These are phyloP conservation scores for Apamea anceps DNA, from an alignment of 2,888 invertebrate genomes.

Conservation along the genomic window DNA sequence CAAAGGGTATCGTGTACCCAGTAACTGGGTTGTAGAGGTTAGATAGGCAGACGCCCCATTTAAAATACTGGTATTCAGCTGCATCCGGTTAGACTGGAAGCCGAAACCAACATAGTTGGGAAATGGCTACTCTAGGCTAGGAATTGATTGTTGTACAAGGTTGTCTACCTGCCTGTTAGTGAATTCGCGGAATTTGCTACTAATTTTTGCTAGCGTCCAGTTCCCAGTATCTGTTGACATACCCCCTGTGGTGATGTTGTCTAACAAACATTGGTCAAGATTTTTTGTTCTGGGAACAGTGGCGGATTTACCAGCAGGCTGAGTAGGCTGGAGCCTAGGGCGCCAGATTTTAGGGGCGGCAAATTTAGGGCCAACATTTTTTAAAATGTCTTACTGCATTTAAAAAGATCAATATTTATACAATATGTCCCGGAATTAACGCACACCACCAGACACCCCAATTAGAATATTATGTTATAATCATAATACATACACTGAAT, in stretches of 20 bases:
- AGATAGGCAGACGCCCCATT: background rate
- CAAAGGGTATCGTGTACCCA: background rate
- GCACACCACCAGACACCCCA: too few relatives aligned
- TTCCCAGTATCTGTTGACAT: conserved; percentile 3
- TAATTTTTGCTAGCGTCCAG: background rate
- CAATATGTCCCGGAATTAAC: too few relatives aligned
- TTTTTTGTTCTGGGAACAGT: conserved; percentile 4
- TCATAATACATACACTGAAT: too few relatives aligned
- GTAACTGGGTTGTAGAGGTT: background rate
- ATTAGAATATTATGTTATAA: too few relatives aligned
- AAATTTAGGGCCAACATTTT: too few relatives aligned
- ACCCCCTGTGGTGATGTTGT: background rate
- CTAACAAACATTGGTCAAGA: conserved; percentile 5
- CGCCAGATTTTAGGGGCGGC: too few relatives aligned
- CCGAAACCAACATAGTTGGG: background rate
- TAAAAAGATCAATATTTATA: too few relatives aligned
- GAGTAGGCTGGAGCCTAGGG: too few relatives aligned
- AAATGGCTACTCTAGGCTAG: background rate
- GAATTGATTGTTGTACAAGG: conserved; percentile 22
- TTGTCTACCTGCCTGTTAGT: background rate
- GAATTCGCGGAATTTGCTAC: background rate
- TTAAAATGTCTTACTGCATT: too few relatives aligned
- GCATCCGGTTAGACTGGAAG: too few relatives aligned
- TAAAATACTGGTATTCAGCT: background rate
- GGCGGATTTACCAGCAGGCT: too few relatives aligned